Evolutionary conservation across 2,797 vertebrate genomes (phyloP).

Genomic region (Siniperca scherzeri): DNA sequence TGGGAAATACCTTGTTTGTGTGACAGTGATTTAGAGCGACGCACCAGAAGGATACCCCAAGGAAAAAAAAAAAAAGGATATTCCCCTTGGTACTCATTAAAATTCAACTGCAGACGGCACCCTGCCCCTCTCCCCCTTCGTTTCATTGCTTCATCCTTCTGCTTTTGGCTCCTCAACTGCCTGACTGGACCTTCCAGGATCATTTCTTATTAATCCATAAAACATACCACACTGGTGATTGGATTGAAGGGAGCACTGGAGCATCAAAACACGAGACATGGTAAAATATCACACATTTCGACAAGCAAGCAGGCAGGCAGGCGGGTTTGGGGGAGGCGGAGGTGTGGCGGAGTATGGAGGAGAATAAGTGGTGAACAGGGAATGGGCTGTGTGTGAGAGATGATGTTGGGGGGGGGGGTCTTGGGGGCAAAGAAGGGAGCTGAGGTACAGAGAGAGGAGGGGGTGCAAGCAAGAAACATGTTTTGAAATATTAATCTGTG

Average conservation of each 20-base stretch:
- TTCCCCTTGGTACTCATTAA: slow-evolving; percentile 91
- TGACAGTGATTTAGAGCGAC: slow-evolving; percentile 87
- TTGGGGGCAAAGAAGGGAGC: slow-evolving; percentile 59
- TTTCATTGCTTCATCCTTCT: slow-evolving; percentile 79
- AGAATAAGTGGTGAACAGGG: slow-evolving; percentile 81
- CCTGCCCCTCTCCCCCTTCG: slow-evolving; percentile 63
- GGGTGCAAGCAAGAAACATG: slow-evolving; percentile 75
- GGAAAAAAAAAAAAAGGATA: slow-evolving; percentile 79
- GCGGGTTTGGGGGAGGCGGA: slow-evolving; percentile 12
- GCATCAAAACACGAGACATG: slow-evolving; percentile 86
- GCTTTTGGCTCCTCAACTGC: slow-evolving; percentile 79
- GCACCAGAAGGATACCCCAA: slow-evolving; percentile 80
- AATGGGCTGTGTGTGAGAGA: slow-evolving; percentile 74
- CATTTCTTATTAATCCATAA: slow-evolving; percentile 92
- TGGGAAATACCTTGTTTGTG: slow-evolving; percentile 88
- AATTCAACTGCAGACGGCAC: slow-evolving; percentile 84
- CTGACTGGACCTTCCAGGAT: slow-evolving; percentile 85
- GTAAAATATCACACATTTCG: slow-evolving; percentile 85
- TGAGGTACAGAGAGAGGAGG: slow-evolving; percentile 39
- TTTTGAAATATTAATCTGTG: slow-evolving; percentile 87
- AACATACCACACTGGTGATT: slow-evolving; percentile 85
- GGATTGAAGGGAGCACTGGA: slow-evolving; percentile 84
- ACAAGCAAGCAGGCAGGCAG: slow-evolving; percentile 58
- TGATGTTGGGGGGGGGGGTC: slow-evolving; percentile 56
- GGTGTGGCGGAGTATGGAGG: slow-evolving; percentile 44